phyloP scores from a whole-genome alignment of 2,888 invertebrate genomes.

The Sesamia inferens region DNA sequence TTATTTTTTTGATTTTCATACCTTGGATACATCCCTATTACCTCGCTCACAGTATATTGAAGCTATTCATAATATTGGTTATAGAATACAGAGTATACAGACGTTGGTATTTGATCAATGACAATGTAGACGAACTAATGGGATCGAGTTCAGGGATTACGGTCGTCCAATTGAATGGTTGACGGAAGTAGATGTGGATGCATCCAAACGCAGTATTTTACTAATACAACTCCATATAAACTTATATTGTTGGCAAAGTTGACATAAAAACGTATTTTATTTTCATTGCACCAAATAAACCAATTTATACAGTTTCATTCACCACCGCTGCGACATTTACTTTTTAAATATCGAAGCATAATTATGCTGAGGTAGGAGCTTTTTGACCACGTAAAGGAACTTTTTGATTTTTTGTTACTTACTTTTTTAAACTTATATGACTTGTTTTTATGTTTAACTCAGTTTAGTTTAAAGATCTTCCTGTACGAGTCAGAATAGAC shows the following conservation, averaged over 20 bases:
- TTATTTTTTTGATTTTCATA: too few relatives aligned
- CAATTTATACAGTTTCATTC: too few relatives aligned
- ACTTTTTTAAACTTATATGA: too few relatives aligned
- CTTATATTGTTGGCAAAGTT: not conserved
- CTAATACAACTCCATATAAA: constrained; percentile 6
- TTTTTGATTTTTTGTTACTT: too few relatives aligned
- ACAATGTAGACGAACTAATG: constrained; percentile 45
- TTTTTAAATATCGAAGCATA: too few relatives aligned
- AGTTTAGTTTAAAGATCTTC: too few relatives aligned
- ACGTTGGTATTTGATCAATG: constrained; percentile 45
- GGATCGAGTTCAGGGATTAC: constrained; percentile 55
- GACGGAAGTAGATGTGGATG: constrained; percentile 46
- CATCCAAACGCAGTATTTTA: constrained; percentile 21
- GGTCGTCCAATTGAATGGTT: constrained; percentile 49
- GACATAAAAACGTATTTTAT: not conserved
- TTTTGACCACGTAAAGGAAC: too few relatives aligned
- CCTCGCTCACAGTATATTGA: constrained; percentile 7
- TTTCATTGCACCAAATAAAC: not conserved
- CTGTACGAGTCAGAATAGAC: too few relatives aligned
- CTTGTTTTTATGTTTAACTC: too few relatives aligned
- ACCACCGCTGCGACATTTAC: too few relatives aligned
- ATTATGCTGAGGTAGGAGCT: too few relatives aligned
- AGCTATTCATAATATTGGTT: constrained; percentile 25
- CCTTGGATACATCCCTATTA: too few relatives aligned
- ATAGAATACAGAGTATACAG: constrained; percentile 24